These are phyloP conservation scores for Crematogaster levior DNA, from an alignment of 2,888 invertebrate genomes.

Conservation along the genomic window DNA sequence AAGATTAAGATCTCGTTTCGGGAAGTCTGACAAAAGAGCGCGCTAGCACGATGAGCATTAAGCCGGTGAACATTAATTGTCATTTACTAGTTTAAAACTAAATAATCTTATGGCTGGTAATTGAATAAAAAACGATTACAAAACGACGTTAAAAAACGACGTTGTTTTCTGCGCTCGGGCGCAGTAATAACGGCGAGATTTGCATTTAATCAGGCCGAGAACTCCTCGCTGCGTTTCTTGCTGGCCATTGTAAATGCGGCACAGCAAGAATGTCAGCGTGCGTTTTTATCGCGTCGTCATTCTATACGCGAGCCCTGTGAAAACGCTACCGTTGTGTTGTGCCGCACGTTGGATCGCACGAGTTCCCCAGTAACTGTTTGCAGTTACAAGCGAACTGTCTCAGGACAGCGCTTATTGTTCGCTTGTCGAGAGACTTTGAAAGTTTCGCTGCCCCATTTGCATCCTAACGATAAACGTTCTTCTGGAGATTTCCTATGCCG, in stretches of 20 bases:
- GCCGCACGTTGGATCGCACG: conserved; percentile 26
- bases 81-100: conserved; percentile 69
- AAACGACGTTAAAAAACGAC: conserved; percentile 60
- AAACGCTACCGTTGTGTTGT: conserved; percentile 25
- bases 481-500: conserved; percentile 30
- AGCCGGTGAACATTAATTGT: conserved; percentile 7
- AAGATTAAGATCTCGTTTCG: neutral
- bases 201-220: conserved; percentile 77
- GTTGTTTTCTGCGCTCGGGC: conserved; percentile 53
- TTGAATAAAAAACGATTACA: too few relatives aligned
- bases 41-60: neutral
- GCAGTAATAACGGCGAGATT: conserved; percentile 75
- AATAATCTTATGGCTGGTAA: conserved; percentile 68
- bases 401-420: conserved; percentile 39
- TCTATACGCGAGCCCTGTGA: conserved; percentile 13
- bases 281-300: conserved; percentile 48
- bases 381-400: conserved; percentile 35
- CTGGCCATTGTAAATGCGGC: conserved; percentile 48
- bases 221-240: conserved; percentile 54
- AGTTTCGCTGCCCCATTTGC: conserved; percentile 41
- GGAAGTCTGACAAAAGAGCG: too few relatives aligned
- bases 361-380: conserved; percentile 42
- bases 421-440: conserved; percentile 48
- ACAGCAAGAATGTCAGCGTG: conserved; percentile 52
- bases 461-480: conserved; percentile 52